These are phyloP conservation scores for Trogon surrucura DNA, from an alignment of 2,113 vertebrate genomes.

Conservation along the genomic window DNA sequence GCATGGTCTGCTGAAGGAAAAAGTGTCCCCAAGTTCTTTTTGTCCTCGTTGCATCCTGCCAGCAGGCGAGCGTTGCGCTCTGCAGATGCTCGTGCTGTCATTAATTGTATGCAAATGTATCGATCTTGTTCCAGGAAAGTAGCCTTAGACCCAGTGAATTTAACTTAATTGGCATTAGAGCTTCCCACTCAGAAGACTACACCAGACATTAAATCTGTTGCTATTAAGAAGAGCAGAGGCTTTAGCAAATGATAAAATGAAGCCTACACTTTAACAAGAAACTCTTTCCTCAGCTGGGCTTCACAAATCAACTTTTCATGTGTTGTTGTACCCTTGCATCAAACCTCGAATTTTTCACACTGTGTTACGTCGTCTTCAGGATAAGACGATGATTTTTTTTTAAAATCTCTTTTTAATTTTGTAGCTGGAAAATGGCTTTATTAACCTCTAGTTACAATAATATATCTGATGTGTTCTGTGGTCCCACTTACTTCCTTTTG, in stretches of 20 bases:
- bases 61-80: background rate
- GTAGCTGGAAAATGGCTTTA: conserved; percentile 20
- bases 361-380: background rate
- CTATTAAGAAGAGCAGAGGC: background rate
- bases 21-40: background rate
- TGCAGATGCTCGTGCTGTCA: background rate
- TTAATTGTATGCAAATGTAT: background rate
- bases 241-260: background rate
- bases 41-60: background rate
- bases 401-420: conserved; percentile 2
- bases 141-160: background rate
- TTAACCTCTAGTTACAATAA: conserved; percentile 27
- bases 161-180: background rate
- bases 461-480: background rate
- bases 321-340: background rate
- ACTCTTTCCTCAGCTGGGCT: background rate
- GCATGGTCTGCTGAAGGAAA: background rate
- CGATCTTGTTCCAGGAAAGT: background rate
- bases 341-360: background rate
- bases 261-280: background rate
- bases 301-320: background rate
- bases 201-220: background rate
- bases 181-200: background rate
- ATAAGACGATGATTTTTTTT: background rate
- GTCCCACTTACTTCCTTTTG: background rate